Evolutionary conservation across 2,888 invertebrate genomes (phyloP).

Genomic region (Halictus ligatus): DNA sequence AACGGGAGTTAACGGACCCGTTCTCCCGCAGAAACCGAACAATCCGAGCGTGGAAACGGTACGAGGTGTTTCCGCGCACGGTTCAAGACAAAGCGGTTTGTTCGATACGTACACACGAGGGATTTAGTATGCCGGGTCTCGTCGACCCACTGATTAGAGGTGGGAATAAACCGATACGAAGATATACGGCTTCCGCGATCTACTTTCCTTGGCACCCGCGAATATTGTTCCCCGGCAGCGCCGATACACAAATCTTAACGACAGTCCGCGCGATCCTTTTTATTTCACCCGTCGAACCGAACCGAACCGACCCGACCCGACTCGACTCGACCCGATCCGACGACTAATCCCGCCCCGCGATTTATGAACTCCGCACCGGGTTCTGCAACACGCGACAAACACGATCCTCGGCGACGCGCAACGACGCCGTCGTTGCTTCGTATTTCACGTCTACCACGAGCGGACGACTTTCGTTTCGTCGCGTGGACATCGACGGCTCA

Average conservation of each 20-base stretch:
- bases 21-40: constrained; percentile 38
- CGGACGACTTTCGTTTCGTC: constrained; percentile 29
- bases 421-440: neutral
- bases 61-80: constrained; percentile 13
- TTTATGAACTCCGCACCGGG: constrained; percentile 21
- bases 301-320: neutral
- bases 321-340: neutral
- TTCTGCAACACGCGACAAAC: neutral
- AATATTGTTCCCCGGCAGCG: neutral
- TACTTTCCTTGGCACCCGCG: constrained; percentile 47
- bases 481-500: neutral
- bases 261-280: neutral
- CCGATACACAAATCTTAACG: constrained; percentile 7
- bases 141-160: constrained; percentile 69
- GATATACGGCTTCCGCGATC: constrained; percentile 62
- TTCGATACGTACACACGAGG: constrained; percentile 69
- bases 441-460: neutral
- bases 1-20: constrained; percentile 24
- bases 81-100: constrained; percentile 60
- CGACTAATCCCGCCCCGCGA: constrained; percentile 11
- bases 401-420: neutral
- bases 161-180: constrained; percentile 72
- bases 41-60: constrained; percentile 41
- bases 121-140: constrained; percentile 63
- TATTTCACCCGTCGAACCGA: neutral